These are phyloP conservation scores for Plagodis pulveraria DNA, from an alignment of 2,888 invertebrate genomes.

Conservation along the genomic window DNA sequence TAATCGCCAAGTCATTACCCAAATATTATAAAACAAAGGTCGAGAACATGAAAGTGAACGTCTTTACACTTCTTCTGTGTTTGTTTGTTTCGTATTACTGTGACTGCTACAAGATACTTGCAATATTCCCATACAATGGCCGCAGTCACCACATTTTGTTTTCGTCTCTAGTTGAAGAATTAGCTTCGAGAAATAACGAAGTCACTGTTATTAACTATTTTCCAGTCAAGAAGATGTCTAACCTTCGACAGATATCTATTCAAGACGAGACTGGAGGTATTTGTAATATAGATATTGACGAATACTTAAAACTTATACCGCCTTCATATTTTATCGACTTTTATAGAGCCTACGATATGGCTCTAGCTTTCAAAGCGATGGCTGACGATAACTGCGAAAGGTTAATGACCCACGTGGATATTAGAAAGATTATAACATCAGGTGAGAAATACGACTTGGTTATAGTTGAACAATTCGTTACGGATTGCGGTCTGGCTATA, in stretches of 20 bases:
- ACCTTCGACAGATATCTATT: constrained; percentile 60
- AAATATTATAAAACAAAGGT: not conserved
- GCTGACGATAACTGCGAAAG: constrained; percentile 47
- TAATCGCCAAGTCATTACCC: too few relatives aligned
- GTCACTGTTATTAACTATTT: constrained; percentile 62
- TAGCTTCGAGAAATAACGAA: constrained; percentile 55
- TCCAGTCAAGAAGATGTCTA: constrained; percentile 54
- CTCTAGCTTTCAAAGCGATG: constrained; percentile 32
- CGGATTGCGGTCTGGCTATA: constrained; percentile 84
- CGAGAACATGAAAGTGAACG: constrained; percentile 9
- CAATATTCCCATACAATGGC: constrained; percentile 52
- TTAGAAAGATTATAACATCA: constrained; percentile 45
- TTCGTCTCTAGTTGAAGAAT: constrained; percentile 48
- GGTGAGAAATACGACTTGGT: constrained; percentile 79
- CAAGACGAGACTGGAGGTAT: constrained; percentile 30
- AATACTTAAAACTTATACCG: constrained; percentile 30
- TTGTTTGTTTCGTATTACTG: constrained; percentile 19
- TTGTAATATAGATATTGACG: constrained; percentile 35
- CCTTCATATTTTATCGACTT: constrained; percentile 30
- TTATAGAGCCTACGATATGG: constrained; percentile 35
- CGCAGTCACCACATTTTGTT: constrained; percentile 52
- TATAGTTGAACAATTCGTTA: constrained; percentile 82
- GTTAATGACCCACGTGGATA: constrained; percentile 40
- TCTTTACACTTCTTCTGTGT: constrained; percentile 8
- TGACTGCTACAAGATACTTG: constrained; percentile 45